Conservation (phyloP, 2,113 vertebrate genomes). For the Hassar affinis region DNA sequence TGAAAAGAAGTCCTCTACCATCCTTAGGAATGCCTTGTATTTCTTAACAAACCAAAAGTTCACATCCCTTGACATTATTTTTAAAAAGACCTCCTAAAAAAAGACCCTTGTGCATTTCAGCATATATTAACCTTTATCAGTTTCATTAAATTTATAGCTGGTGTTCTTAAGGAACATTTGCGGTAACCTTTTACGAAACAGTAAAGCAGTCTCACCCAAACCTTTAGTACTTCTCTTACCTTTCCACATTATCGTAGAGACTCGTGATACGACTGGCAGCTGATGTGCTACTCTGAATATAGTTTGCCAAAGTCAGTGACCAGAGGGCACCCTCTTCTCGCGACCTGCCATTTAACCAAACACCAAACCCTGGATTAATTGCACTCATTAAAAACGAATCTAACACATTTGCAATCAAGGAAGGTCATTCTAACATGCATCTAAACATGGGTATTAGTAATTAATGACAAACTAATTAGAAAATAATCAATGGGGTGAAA, state of each 20-base stretch:
- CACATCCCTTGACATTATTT: background rate
- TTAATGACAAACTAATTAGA: constrained; percentile 42
- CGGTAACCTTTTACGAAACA: background rate
- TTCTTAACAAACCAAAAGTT: background rate
- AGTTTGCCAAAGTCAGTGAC: constrained; percentile 84
- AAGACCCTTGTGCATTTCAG: background rate
- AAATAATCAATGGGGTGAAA: constrained; percentile 40
- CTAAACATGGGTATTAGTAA: constrained; percentile 43
- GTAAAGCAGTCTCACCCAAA: background rate
- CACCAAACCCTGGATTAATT: constrained; percentile 6
- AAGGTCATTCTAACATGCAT: constrained; percentile 35
- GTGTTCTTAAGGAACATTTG: background rate
- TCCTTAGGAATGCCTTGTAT: background rate
- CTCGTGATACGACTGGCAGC: constrained; percentile 65
- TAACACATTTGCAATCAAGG: constrained; percentile 15
- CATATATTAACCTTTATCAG: background rate
- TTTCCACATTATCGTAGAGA: constrained; percentile 77
- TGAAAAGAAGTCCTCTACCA: background rate
- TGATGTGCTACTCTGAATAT: constrained; percentile 65
- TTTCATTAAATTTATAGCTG: background rate
- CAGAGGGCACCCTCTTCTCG: constrained; percentile 82
- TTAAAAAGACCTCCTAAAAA: background rate
- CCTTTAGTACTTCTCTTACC: constrained; percentile 65
- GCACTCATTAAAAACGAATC: constrained; percentile 38
- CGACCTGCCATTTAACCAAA: constrained; percentile 71